These are phyloP conservation scores for Ahaetulla prasina DNA, from an alignment of 2,113 vertebrate genomes.

Conservation along the genomic window DNA sequence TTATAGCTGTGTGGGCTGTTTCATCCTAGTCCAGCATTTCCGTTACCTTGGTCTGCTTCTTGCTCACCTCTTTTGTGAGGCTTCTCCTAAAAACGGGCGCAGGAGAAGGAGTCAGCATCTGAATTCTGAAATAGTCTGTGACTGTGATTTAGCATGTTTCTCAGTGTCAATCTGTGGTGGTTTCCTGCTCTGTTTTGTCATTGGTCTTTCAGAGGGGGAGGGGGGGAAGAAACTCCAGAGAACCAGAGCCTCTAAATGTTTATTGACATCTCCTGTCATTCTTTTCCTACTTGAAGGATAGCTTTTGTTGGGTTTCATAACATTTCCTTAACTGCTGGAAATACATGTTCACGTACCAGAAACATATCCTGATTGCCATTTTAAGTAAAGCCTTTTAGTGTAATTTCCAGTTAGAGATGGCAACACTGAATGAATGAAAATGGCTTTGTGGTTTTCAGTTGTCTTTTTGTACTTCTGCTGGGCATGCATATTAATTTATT, in stretches of 20 bases:
- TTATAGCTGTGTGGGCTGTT: slow-evolving; percentile 74
- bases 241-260: slow-evolving; percentile 71
- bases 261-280: slow-evolving; percentile 63
- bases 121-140: slow-evolving; percentile 78
- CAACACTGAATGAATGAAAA: slow-evolving; percentile 74
- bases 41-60: slow-evolving; percentile 85
- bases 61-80: slow-evolving; percentile 80
- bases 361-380: slow-evolving; percentile 50
- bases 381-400: slow-evolving; percentile 63
- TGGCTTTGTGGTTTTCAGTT: slow-evolving; percentile 73
- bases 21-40: slow-evolving; percentile 75
- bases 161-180: slow-evolving; percentile 75
- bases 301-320: slow-evolving; percentile 62
- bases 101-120: slow-evolving; percentile 73
- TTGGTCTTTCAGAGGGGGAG: slow-evolving; percentile 64
- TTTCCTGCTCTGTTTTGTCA: slow-evolving; percentile 76
- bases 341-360: slow-evolving; percentile 70
- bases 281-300: slow-evolving; percentile 38
- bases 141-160: slow-evolving; percentile 85
- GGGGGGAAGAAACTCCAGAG: slow-evolving; percentile 53
- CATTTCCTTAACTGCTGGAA: slow-evolving; percentile 56
- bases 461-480: slow-evolving; percentile 87
- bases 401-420: slow-evolving; percentile 73
- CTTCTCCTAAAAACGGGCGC: slow-evolving; percentile 70
- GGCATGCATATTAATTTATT: slow-evolving; percentile 99